These are phyloP conservation scores for Phymorhynchus buccinoides DNA, from an alignment of 1,140 invertebrate species.

Conservation along the genomic window DNA sequence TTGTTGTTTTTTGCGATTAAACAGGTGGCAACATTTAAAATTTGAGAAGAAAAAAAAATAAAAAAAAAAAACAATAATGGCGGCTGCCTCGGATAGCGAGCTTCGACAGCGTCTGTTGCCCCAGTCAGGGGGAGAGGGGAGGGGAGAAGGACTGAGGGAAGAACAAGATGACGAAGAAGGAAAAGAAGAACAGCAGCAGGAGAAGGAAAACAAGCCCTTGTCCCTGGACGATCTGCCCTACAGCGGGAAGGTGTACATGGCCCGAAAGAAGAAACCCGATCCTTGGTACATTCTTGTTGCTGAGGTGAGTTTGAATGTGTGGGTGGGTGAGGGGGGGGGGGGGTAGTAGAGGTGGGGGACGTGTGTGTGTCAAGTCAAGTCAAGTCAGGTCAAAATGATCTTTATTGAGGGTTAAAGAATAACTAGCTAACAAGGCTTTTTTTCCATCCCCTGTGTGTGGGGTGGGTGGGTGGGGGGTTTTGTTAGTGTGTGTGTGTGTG, in stretches of 20 bases:
- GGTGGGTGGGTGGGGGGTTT: too few species aligned
- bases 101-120: conserved; percentile 28
- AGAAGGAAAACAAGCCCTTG: conserved; percentile 55
- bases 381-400: background rate
- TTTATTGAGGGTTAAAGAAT: too few species aligned
- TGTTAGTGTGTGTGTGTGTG: too few species aligned
- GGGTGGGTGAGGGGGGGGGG: too few species aligned
- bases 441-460: background rate
- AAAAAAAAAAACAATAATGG: background rate
- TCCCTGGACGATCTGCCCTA: conserved; percentile 73
- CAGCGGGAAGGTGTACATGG: conserved; percentile 75
- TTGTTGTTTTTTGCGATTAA: background rate
- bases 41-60: too few species aligned
- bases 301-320: conserved; percentile 71
- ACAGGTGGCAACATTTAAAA: too few species aligned
- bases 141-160: too few species aligned
- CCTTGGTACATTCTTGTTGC: conserved; percentile 62
- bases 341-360: too few species aligned
- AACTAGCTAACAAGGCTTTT: background rate
- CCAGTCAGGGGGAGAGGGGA: background rate
- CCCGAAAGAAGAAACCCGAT: conserved; percentile 74
- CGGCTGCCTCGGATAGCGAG: conserved; percentile 2
- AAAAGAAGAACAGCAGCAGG: conserved; percentile 44
- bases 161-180: too few species aligned
- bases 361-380: background rate